Percentiles rank a stretch among this genome's conserved stretches.
These are phyloP conservation scores for Iselma pallidipennis DNA, from an alignment of 2,888 invertebrate species.

Conservation along the genomic window DNA sequence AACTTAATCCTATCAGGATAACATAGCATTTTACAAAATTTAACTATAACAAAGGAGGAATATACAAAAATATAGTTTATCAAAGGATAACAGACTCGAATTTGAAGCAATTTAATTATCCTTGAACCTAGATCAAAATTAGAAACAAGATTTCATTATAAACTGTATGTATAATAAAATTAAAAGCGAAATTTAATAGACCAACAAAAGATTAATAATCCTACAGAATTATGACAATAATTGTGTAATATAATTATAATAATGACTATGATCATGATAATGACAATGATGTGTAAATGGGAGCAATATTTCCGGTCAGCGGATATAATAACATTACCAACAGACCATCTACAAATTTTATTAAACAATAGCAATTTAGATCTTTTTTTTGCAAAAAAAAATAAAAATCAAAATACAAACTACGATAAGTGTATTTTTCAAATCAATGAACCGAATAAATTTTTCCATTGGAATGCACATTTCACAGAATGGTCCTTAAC, in stretches of 20 bases:
- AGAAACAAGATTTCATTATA: no score
- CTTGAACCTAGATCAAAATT: no score
- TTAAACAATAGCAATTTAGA: not conserved
- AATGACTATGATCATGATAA: slow-evolving; percentile 5
- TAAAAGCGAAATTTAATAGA: not conserved
- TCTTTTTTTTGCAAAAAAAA: not conserved
- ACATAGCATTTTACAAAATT: not conserved
- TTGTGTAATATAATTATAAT: not conserved
- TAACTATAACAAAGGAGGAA: not conserved
- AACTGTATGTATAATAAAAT: not conserved
- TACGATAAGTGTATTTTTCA: not conserved
- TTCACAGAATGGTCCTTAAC: no score
- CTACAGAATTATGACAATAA: not conserved
- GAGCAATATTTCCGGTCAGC: slow-evolving; percentile 32
- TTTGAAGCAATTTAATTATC: no score
- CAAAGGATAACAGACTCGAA: no score
- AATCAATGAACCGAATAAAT: not conserved
- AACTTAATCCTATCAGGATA: not conserved
- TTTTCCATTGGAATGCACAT: not conserved
- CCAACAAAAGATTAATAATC: not conserved
- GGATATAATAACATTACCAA: slow-evolving; percentile 32
- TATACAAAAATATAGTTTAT: no score
- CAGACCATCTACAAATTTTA: slow-evolving; percentile 17
- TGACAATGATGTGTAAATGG: slow-evolving; percentile 31
- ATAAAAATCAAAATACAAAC: not conserved